Conservation (phyloP, 2,797 vertebrate genomes). For the Falco peregrinus region DNA sequence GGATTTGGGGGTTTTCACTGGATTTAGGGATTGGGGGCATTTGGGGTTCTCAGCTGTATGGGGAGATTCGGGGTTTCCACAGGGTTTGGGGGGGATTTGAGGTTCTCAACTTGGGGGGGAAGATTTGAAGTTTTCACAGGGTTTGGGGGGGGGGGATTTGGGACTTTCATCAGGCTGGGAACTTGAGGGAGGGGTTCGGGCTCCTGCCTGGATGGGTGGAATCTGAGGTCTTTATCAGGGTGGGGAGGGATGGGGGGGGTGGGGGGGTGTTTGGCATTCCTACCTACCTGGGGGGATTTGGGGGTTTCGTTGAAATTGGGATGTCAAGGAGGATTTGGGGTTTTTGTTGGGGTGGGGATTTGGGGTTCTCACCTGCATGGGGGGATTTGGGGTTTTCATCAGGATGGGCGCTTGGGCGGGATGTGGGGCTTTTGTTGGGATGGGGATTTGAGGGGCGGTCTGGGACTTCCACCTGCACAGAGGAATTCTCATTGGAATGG, state of each 20-base stretch:
- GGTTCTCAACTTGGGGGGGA: neutral
- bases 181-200: no score
- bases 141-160: no score
- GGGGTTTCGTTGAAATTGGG: rapidly evolving
- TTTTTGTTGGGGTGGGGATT: neutral
- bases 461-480: neutral
- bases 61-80: neutral
- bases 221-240: no score
- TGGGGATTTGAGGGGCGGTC: neutral
- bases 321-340: neutral
- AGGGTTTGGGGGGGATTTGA: neutral
- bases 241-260: neutral
- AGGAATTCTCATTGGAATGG: neutral
- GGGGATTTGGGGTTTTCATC: rapidly evolving
- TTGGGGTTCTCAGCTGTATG: no score
- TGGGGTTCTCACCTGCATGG: neutral
- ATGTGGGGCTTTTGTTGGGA: neutral
- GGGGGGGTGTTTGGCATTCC: neutral
- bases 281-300: rapidly evolving
- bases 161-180: neutral
- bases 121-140: neutral
- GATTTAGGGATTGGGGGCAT: no score
- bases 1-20: neutral
- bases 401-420: no score
- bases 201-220: no score